phyloP scores from a whole-genome alignment of 1,140 invertebrate genomes.

The Halyomorpha halys region DNA sequence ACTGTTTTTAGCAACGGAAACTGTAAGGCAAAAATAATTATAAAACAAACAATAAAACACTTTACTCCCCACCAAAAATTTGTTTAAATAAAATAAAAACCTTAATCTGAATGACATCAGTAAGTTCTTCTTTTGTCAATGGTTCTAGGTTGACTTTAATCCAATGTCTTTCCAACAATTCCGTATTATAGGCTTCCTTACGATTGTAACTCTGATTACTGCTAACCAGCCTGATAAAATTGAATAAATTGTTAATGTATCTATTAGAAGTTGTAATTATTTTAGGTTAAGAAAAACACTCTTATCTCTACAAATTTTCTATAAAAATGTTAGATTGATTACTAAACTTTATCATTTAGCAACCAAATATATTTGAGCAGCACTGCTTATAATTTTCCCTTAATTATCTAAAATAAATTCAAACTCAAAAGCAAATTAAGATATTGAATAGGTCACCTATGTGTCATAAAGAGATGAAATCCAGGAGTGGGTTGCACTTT shows the following conservation, averaged over 20 bases:
- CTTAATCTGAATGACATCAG: slow-evolving; percentile 49
- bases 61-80: background rate
- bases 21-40: slow-evolving; percentile 33
- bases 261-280: no score
- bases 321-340: no score
- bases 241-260: slow-evolving; percentile 22
- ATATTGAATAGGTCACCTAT: slow-evolving; percentile 46
- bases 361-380: no score
- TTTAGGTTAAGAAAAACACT: no score
- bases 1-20: slow-evolving; percentile 67
- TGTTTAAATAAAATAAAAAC: slow-evolving; percentile 22
- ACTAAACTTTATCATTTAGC: no score
- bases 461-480: slow-evolving; percentile 87
- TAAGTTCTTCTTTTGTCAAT: slow-evolving; percentile 59
- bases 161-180: slow-evolving; percentile 70
- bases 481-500: slow-evolving; percentile 62
- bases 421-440: slow-evolving; percentile 1
- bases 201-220: slow-evolving; percentile 47
- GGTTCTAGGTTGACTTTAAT: slow-evolving; percentile 71
- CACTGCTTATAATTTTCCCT: no score
- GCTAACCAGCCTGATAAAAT: slow-evolving; percentile 45
- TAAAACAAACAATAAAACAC: background rate
- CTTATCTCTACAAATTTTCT: no score
- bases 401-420: no score
- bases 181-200: slow-evolving; percentile 50